Evolutionary conservation across 2,888 invertebrate species (phyloP), one percentile per base, ranked within the genome.

Genomic region (Congeria kusceri): DNA sequence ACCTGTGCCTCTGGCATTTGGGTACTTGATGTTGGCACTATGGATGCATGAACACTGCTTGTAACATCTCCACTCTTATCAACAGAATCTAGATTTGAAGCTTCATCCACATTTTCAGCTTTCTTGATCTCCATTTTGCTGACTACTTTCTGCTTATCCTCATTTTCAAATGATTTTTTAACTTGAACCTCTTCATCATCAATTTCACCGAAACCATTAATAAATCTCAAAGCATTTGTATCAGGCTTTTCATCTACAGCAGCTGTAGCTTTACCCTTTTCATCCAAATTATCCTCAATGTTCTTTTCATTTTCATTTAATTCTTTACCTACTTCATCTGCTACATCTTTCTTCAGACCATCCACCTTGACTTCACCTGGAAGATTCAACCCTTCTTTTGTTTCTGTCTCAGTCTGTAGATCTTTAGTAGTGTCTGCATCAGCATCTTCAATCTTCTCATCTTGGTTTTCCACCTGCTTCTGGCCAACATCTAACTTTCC

Each of bases 121-220:
- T 53, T 62, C 23, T 25, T 7, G n/a, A 46, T 67, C 7, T 49
- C 61, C 29, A 59, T 46, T 49, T 74, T 15, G 46, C 65, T 44
- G 11, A 56, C 57, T 23, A 32, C 1, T 15, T 5, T 29, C 15
- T 53, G 29, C 28, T 46, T 27, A 25, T 13, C 25, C 3, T 46
- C 70, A 29, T 29, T 20, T 11, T 20, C 23, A 27, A 18, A 9
- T 53, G 20, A 20, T 53, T 25, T 25, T 4, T 25, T 56, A 18
- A 18, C 3, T 7, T 28, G 2, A 58, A 49, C 46, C 20, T 61
- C 23, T 25, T 69, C 62, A 18, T 29, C 64, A 25, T 75, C 47
- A 47, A 63, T 49, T 27, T 72, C 61, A 46, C 73, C 76, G 9
- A 72, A 39, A n/a, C 64, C 72, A 73, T 72, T 32, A 7, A 78